These are phyloP conservation scores for Argyresthia goedartella DNA, from an alignment of 2,888 invertebrate species.

Conservation along the genomic window DNA sequence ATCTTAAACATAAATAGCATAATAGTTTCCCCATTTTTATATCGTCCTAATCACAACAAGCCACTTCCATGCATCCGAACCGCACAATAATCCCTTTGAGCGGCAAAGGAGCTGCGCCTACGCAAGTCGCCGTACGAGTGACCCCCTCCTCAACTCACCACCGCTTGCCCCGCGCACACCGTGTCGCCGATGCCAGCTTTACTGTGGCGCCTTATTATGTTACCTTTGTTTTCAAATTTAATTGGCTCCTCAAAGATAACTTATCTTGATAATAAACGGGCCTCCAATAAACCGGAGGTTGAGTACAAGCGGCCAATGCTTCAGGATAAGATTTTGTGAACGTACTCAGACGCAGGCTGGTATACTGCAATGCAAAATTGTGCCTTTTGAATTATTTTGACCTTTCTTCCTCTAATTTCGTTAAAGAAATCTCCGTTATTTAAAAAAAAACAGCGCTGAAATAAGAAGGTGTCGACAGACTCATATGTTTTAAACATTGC, in stretches of 20 bases:
- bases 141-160: constrained; percentile 24
- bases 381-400: too few relatives aligned
- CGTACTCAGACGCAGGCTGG: too few relatives aligned
- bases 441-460: too few relatives aligned
- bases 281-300: constrained; percentile 67
- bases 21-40: too few relatives aligned
- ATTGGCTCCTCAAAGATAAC: constrained; percentile 67
- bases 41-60: too few relatives aligned
- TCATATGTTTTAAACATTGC: too few relatives aligned
- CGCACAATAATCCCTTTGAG: constrained; percentile 48
- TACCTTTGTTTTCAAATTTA: constrained; percentile 71
- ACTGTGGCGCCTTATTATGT: constrained; percentile 66
- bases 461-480: too few relatives aligned
- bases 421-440: too few relatives aligned
- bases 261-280: constrained; percentile 71
- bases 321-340: constrained; percentile 52
- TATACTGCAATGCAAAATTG: too few relatives aligned
- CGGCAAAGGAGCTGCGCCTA: constrained; percentile 57
- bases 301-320: constrained; percentile 49
- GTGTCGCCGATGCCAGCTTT: too few relatives aligned
- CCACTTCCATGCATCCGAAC: constrained; percentile 32
- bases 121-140: constrained; percentile 41
- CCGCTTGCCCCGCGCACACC: constrained; percentile 14
- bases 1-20: too few relatives aligned
- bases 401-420: too few relatives aligned